Base-by-base conservation (phyloP, 2,888 invertebrate species). In the Rhaphigaster nebulosa region DNA sequence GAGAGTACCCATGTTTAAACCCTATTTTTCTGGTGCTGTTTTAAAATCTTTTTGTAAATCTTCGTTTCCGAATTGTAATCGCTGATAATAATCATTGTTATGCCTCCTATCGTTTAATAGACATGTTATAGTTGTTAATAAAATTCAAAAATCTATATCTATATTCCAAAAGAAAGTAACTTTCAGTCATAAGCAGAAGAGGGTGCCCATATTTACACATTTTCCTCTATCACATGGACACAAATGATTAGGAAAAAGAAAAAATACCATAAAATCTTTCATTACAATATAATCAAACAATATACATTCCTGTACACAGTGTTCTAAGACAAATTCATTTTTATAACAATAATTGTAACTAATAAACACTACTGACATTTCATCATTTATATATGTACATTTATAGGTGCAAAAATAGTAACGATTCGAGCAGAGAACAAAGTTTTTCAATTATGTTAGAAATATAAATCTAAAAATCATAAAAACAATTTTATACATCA, bases 251-350 rank as follows among this genome's bases (percentile, higher is more conserved):
- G 38, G 34, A 13, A 45, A 84, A 84, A 84, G n/a, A 84, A n/a
- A 84, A 41, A 84, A 41, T 45, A 84, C 45, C 15, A 45, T 84
- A 12, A 45, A 45, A 84, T 84, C 84, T 84, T 84, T 84, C 84
- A 84, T 41, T 84, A 84, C 45, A 84, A 84, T 84, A 84, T 50
- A 84, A 84, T 84, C n/a, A 84, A 50, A 84, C 84, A 84, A 84
- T 84, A 84, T 84, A 84, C 84, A 84, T 84, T 84, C 84, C 84
- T 84, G 84, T 84, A 84, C 84, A 84, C 45, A 84, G 70, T 38
- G 70, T 76, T 76, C 38, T 76, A 76, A 38, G 70, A 76, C 38
- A 76, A 65, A 38, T 76, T 76, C 34, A 84, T 41, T 45, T 84
- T 45, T 13, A 41, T 84, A 84, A 84, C 84, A 84, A 50, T 76